phyloP scores from a whole-genome alignment of 2,888 invertebrate species.

The Timema podura region DNA sequence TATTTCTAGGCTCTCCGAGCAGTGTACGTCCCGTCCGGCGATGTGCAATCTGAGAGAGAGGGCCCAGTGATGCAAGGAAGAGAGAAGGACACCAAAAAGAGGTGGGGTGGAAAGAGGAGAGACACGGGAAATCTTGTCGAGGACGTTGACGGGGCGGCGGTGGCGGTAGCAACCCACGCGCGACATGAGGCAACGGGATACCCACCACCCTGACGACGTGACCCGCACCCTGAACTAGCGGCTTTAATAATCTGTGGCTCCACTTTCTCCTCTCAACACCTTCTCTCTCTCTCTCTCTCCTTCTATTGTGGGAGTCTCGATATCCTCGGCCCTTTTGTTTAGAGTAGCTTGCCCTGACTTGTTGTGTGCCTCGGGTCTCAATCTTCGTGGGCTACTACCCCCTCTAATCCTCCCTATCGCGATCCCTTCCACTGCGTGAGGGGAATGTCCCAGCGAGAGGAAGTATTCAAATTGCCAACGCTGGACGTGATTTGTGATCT shows the following conservation, averaged over 20 bases:
- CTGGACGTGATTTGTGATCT: no score
- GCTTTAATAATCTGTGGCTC: conserved; percentile 23
- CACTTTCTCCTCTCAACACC: conserved; percentile 9
- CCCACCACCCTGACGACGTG: conserved; percentile 16
- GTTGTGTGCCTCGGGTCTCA: conserved; percentile 7
- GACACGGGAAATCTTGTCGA: no score
- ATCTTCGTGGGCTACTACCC: background rate
- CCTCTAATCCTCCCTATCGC: no score
- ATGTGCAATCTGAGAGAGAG: no score
- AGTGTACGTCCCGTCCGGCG: no score
- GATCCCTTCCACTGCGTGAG: no score
- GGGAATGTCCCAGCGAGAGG: no score
- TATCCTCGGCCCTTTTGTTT: conserved; percentile 11
- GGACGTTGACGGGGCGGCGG: background rate
- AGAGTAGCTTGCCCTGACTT: conserved; percentile 12
- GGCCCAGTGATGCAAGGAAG: no score
- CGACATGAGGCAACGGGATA: background rate
- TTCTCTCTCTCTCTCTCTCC: background rate
- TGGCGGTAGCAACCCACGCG: background rate
- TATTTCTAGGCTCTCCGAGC: no score
- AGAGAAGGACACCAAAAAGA: no score
- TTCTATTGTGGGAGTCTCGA: background rate
- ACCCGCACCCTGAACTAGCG: conserved; percentile 21
- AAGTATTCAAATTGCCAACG: no score
- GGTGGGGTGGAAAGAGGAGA: no score